Evolutionary conservation across 2,797 vertebrate genomes (phyloP).

Genomic region (Danionella dracula): DNA sequence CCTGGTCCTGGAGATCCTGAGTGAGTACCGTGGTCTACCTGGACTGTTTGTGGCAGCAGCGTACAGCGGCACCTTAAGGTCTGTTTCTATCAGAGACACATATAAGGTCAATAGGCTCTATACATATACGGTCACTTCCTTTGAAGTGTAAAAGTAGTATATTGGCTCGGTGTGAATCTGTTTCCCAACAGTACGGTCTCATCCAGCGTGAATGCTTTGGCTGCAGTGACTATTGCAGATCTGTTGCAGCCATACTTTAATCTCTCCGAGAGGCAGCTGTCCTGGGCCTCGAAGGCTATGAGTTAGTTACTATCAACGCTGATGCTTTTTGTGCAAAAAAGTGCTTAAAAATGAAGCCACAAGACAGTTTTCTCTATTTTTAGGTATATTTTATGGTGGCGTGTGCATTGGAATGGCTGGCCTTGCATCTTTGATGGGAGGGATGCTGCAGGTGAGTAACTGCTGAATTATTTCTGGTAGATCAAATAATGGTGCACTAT

Average conservation of each 20-base stretch:
- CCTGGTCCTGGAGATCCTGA: constrained; percentile 85
- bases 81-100: constrained; percentile 16
- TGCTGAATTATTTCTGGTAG: neutral
- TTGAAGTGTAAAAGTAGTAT: no score
- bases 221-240: constrained; percentile 88
- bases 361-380: neutral
- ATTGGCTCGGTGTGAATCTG: no score
- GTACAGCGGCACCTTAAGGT: constrained; percentile 89
- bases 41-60: constrained; percentile 82
- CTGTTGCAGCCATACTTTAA: constrained; percentile 73
- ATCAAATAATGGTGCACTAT: neutral
- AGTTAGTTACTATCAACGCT: constrained; percentile 67
- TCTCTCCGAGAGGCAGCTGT: constrained; percentile 77
- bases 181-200: constrained; percentile 85
- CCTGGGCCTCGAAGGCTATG: constrained; percentile 80
- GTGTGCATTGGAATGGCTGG: constrained; percentile 89
- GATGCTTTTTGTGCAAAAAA: neutral
- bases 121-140: no score
- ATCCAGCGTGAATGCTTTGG: constrained; percentile 89
- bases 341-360: no score
- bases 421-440: constrained; percentile 82
- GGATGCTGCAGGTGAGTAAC: constrained; percentile 78
- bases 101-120: constrained; percentile 59
- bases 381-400: constrained; percentile 80
- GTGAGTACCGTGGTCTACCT: constrained; percentile 80